Base-by-base conservation (phyloP, 2,888 invertebrate genomes). In the Dicranocentrus wangi region DNA sequence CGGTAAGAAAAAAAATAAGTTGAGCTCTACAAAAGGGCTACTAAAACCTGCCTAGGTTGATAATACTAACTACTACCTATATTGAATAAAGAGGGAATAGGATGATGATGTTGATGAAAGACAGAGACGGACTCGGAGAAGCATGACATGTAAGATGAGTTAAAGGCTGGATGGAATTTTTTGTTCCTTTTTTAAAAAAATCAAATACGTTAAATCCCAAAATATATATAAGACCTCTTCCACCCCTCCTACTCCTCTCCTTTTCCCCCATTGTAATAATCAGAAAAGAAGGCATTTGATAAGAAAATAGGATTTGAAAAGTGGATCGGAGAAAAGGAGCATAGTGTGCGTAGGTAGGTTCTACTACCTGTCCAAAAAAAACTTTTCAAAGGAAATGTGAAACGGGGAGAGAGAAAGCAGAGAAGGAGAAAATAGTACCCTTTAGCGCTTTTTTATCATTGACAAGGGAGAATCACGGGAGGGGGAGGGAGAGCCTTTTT, bases 131-230 rank as follows among this genome's bases (percentile, higher is more conserved):
- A 72, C n/a, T 61, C 72, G 63, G 53, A 63, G 72, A 72, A 63
- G 63, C 72, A 72, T 72, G 72, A 72, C 61, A 63, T 32, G 47
- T 72, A 61, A 51, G 63, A 72, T 72, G 63, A 72, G 72, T 32
- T 32, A 10, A 3, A 7, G 3, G 3, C 32, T 32, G 10, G 32
- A 3, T 32, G 3, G 32, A 7, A 3, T 32, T 32, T 32, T 32
- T 32, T 32, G 32, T 3, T 7, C 32, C 5, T 7, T 32, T 2
- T 39, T 1, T 19, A 39, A 19, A 19, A 39, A 39, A 42, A 63
- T 42, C 47, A 32, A 63, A 32, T 17, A 61, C 8, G 61, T 25
- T 13, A 47, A 55, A 69, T 19, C 51, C 55, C 7, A 55, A 55
- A 55, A 55, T 23, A 55, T 2, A 19, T 2, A 8, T 21, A 21